phyloP scores from a whole-genome alignment of 2,888 invertebrate genomes.

The Heteromurus nitidus region DNA sequence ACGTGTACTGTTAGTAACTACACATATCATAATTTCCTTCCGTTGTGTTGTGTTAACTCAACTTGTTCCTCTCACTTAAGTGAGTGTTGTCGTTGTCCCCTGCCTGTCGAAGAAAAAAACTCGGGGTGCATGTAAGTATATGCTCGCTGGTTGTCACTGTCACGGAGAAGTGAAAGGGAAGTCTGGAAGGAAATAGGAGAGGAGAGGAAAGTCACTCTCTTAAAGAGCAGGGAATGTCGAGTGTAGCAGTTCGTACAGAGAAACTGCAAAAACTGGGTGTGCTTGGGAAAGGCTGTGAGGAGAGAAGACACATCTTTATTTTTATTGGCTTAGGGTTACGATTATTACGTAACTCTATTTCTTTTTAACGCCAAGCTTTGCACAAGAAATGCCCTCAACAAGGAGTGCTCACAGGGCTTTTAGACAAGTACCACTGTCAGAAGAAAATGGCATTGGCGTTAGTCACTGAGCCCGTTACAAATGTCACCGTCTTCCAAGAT shows the following conservation, averaged over 20 bases:
- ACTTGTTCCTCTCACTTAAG: conserved; percentile 1
- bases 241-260: not conserved
- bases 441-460: conserved; percentile 27
- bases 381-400: not conserved
- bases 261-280: conserved; percentile 16
- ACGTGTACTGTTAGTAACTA: not conserved
- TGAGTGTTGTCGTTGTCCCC: conserved; percentile 11
- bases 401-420: conserved; percentile 23
- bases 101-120: not conserved
- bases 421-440: conserved; percentile 29
- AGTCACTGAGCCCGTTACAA: conserved; percentile 34
- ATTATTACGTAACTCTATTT: conserved; percentile 30
- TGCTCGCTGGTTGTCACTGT: conserved; percentile 14
- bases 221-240: not conserved
- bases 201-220: conserved; percentile 12
- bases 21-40: conserved; percentile 48
- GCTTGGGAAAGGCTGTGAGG: too few species aligned
- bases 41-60: conserved; percentile 15
- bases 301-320: conserved; percentile 35
- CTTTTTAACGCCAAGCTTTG: conserved; percentile 17
- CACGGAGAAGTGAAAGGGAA: conserved; percentile 19
- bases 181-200: conserved; percentile 9
- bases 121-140: not conserved
- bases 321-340: conserved; percentile 40
- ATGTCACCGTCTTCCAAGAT: conserved; percentile 15